Conservation (phyloP, 2,113 vertebrate species). For the Tragelaphus imberbis region DNA sequence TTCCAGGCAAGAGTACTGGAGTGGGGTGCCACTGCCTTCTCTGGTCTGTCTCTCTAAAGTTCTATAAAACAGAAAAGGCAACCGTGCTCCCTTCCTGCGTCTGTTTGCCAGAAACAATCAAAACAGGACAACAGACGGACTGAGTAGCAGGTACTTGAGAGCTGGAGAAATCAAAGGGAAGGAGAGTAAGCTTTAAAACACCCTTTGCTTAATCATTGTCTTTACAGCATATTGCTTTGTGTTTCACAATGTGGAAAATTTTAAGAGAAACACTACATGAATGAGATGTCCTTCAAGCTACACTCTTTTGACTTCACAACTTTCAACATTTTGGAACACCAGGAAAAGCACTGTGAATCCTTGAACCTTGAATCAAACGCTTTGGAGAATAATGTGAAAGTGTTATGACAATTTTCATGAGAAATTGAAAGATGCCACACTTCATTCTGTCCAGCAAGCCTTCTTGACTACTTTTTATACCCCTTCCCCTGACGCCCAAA, state of each 20-base stretch:
- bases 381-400: neutral
- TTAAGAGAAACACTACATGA: constrained; percentile 11
- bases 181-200: constrained; percentile 33
- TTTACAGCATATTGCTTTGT: neutral
- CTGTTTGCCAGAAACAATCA: constrained; percentile 58
- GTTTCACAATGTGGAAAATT: neutral
- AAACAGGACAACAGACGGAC: constrained; percentile 62
- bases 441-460: neutral
- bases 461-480: neutral
- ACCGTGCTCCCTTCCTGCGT: constrained; percentile 27
- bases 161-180: constrained; percentile 43
- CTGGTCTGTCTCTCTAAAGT: constrained; percentile 21
- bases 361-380: neutral
- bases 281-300: neutral
- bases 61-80: constrained; percentile 54
- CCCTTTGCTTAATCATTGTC: constrained; percentile 37
- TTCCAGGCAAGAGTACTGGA: no score
- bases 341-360: neutral
- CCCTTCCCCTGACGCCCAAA: no score
- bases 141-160: constrained; percentile 28
- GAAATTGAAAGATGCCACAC: neutral
- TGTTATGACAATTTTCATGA: neutral
- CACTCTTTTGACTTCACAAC: neutral
- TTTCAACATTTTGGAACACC: neutral
- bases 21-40: no score